phyloP scores from a whole-genome alignment of 2,888 invertebrate genomes.

The Drosophila maculinotata region DNA sequence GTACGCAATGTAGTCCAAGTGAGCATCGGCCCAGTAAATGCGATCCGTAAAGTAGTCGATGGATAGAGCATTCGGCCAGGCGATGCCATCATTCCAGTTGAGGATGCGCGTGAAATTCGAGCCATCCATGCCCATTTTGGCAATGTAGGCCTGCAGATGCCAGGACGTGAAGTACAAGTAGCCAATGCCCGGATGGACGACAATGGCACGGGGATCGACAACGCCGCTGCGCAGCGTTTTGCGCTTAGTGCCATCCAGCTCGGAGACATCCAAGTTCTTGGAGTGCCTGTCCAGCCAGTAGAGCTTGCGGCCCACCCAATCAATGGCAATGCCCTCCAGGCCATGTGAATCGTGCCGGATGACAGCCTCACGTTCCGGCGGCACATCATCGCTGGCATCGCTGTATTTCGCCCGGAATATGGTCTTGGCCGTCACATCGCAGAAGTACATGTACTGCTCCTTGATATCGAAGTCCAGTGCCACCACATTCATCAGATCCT shows the following conservation, averaged over 20 bases:
- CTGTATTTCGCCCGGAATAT: conserved; percentile 91
- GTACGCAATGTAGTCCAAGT: conserved; percentile 98
- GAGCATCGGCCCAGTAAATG: conserved; percentile 99
- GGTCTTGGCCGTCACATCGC: conserved; percentile 97
- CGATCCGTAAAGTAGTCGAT: conserved; percentile 98
- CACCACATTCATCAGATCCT: conserved; percentile 98
- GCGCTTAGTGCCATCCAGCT: conserved; percentile 95
- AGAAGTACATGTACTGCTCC: conserved; percentile 95
- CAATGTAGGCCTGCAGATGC: conserved; percentile 98
- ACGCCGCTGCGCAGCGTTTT: conserved; percentile 95
- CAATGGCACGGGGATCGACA: conserved; percentile 96
- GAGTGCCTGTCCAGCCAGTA: conserved; percentile 99
- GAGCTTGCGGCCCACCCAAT: conserved; percentile 97
- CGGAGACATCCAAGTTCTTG: conserved; percentile 97
- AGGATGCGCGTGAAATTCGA: conserved; percentile 94
- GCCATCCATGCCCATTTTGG: conserved; percentile 98
- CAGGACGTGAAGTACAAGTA: conserved; percentile 98
- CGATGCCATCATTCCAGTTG: conserved; percentile 96
- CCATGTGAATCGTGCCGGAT: conserved; percentile 97
- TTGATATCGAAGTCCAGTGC: conserved; percentile 96
- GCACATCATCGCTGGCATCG: conserved; percentile 86
- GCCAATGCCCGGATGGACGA: conserved; percentile 97
- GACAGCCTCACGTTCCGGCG: conserved; percentile 90
- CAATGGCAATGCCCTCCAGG: conserved; percentile 98
- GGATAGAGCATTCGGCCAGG: conserved; percentile 99